These are phyloP conservation scores for Helobdella robusta DNA, from an alignment of 2,888 invertebrate genomes.

Conservation along the genomic window DNA sequence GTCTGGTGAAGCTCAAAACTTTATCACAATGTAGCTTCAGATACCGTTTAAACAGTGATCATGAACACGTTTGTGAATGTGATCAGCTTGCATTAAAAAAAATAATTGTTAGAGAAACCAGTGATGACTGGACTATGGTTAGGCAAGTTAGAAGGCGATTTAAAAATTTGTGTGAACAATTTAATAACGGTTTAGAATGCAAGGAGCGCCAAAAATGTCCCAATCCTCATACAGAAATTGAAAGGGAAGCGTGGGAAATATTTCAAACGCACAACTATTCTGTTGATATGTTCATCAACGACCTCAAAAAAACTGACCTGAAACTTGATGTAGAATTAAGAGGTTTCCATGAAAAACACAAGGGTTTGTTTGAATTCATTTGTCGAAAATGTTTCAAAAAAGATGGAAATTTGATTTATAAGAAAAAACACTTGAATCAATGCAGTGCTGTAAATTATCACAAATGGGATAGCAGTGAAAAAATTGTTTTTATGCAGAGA, in stretches of 20 bases:
- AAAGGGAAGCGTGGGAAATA: constrained; percentile 21
- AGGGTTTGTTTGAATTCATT: constrained; percentile 2
- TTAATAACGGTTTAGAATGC: constrained; percentile 18
- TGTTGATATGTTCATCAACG: constrained; percentile 16
- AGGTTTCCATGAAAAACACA: background rate
- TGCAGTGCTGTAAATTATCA: constrained; percentile 26
- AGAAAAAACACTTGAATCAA: constrained; percentile 13
- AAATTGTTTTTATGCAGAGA: constrained; percentile 5
- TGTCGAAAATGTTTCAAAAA: constrained; percentile 21
- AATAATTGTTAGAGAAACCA: constrained; percentile 1
- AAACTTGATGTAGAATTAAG: constrained; percentile 5
- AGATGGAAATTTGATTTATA: background rate
- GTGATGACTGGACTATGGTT: constrained; percentile 2
- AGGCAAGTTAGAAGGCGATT: background rate
- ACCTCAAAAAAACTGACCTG: constrained; percentile 14
- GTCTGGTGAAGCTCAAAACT: background rate
- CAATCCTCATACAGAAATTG: constrained; percentile 21
- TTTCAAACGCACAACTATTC: background rate
- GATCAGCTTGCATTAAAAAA: background rate
- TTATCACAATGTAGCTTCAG: background rate
- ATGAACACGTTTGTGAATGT: background rate
- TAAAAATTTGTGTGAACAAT: constrained; percentile 18
- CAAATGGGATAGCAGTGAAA: constrained; percentile 13
- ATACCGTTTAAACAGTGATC: background rate
- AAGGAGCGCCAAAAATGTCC: constrained; percentile 17